Evolutionary conservation across 2,797 vertebrate species (phyloP).

Genomic region (Discoglossus pictus): DNA sequence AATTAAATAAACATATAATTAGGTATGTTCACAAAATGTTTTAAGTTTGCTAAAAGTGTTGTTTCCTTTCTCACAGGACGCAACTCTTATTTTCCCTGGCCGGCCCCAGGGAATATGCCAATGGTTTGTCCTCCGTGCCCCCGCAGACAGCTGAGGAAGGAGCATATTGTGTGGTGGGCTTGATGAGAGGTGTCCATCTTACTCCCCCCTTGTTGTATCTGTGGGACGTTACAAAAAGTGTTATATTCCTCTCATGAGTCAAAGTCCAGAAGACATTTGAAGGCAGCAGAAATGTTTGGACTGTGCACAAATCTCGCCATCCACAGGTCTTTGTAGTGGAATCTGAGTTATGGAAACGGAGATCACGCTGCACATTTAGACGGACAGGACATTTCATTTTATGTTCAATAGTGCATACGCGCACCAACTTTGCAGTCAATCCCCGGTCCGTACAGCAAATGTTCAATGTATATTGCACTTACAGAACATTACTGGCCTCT

Average conservation of each 20-base stretch:
- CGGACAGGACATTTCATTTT: not conserved
- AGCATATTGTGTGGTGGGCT: not conserved
- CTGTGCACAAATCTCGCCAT: not conserved
- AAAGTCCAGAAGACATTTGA: not conserved
- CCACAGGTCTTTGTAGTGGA: not conserved
- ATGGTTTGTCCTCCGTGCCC: slow-evolving; percentile 2
- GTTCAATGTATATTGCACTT: no score
- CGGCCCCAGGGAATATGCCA: slow-evolving; percentile 31
- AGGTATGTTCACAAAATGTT: no score
- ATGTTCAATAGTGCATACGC: not conserved
- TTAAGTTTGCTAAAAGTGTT: no score
- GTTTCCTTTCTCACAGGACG: not conserved
- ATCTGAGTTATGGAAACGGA: not conserved
- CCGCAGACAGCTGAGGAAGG: not conserved
- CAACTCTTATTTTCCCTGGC: slow-evolving; percentile 18
- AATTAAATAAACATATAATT: no score
- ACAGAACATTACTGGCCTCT: no score
- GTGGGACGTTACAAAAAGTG: not conserved
- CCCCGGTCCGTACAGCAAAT: no score
- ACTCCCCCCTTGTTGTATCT: not conserved
- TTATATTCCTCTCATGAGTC: slow-evolving; percentile 1
- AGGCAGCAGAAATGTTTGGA: not conserved
- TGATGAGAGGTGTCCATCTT: not conserved
- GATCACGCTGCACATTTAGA: not conserved
- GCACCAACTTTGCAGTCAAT: not conserved